phyloP scores from a whole-genome alignment of 2,113 vertebrate species.

The Ceyx margarethae region DNA sequence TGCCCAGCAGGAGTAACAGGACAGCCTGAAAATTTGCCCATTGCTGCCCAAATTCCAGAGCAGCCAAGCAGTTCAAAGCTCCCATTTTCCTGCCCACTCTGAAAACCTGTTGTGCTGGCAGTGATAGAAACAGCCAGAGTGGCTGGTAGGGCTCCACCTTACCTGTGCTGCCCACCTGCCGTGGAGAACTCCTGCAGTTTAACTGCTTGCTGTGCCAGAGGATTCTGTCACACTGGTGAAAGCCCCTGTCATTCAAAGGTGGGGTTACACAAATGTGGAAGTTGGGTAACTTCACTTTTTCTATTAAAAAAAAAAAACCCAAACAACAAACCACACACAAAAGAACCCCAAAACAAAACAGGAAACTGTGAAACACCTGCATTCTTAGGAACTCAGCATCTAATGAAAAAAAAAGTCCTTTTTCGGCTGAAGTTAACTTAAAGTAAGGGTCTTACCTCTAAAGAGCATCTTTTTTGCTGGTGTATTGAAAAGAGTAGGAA shows the following conservation, averaged over 20 bases:
- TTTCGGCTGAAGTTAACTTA: no score
- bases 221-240: background rate
- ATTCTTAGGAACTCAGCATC: background rate
- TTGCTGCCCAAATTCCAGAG: background rate
- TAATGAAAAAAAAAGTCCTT: background rate
- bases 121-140: rapidly evolving
- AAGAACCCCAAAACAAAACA: background rate
- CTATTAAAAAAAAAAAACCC: background rate
- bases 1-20: rapidly evolving
- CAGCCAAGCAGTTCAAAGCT: rapidly evolving
- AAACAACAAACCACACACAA: no score
- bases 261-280: background rate
- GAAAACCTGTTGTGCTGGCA: rapidly evolving
- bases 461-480: rapidly evolving
- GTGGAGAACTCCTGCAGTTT: rapidly evolving
- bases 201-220: background rate
- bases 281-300: slow-evolving; percentile 28
- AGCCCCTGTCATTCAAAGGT: background rate
- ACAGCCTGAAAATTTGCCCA: rapidly evolving
- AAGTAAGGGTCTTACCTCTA: rapidly evolving
- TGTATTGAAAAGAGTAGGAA: background rate
- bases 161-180: background rate
- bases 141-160: rapidly evolving
- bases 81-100: background rate
- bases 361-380: background rate